phyloP scores from a whole-genome alignment of 2,888 invertebrate genomes.

The Prosopocoilus inquinatus region DNA sequence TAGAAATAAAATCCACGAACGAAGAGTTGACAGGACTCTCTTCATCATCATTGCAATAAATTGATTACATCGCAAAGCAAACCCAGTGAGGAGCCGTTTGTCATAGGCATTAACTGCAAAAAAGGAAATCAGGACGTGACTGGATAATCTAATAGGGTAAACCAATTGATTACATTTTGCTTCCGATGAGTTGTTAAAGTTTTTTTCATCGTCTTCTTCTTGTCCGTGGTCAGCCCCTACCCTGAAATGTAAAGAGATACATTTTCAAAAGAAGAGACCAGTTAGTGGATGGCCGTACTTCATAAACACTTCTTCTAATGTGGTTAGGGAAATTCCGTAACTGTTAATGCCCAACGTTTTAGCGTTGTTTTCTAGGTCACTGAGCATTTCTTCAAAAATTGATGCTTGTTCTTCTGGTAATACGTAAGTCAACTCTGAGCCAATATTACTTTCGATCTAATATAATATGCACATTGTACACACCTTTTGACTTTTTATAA shows the following conservation, averaged over 20 bases:
- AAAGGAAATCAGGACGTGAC: not conserved
- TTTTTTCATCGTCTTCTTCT: slow-evolving; percentile 25
- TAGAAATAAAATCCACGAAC: slow-evolving; percentile 65
- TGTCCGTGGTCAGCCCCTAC: slow-evolving; percentile 35
- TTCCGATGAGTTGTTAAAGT: slow-evolving; percentile 19
- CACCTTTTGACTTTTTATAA: not conserved
- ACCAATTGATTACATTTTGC: slow-evolving; percentile 21
- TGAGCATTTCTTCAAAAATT: slow-evolving; percentile 67
- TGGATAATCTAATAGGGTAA: not conserved
- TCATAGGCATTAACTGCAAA: slow-evolving; percentile 37
- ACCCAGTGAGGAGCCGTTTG: slow-evolving; percentile 33
- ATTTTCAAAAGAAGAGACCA: not conserved
- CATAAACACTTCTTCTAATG: slow-evolving; percentile 88
- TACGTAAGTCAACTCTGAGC: slow-evolving; percentile 71
- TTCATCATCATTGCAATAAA: slow-evolving; percentile 49
- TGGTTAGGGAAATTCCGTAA: slow-evolving; percentile 82
- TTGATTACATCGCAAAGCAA: slow-evolving; percentile 39
- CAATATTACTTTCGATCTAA: slow-evolving; percentile 67
- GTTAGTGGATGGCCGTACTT: slow-evolving; percentile 54
- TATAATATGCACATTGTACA: slow-evolving; percentile 2
- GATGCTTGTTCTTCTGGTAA: slow-evolving; percentile 62
- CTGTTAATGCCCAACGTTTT: slow-evolving; percentile 64
- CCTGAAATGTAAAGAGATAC: slow-evolving; percentile 23
- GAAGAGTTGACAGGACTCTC: slow-evolving; percentile 49
- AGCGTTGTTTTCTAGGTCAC: slow-evolving; percentile 63